Percentiles rank a stretch among this genome's conserved stretches.
These are phyloP conservation scores for Sterna hirundo DNA, from an alignment of 2,113 vertebrate genomes.

Conservation along the genomic window DNA sequence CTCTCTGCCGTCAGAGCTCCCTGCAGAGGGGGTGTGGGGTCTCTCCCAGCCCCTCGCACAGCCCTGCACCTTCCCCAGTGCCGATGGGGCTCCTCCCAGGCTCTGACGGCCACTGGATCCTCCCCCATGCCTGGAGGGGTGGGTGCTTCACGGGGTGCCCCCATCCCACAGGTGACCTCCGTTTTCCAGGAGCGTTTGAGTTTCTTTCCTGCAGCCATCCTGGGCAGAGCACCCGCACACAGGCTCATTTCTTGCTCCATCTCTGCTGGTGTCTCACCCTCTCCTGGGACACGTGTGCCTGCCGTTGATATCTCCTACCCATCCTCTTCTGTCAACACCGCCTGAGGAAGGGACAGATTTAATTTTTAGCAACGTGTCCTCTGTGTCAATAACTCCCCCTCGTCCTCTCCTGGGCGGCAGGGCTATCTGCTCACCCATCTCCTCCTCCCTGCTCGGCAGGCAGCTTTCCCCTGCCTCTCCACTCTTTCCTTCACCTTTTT, in stretches of 20 bases:
- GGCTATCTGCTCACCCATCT: conserved; percentile 15
- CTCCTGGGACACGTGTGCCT: conserved; percentile 31
- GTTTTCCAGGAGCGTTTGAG: not conserved
- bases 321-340: conserved; percentile 60
- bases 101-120: not conserved
- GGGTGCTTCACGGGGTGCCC: not conserved
- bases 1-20: not conserved
- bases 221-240: not conserved
- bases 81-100: accelerated
- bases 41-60: accelerated
- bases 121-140: accelerated
- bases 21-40: not conserved
- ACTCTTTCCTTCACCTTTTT: not conserved
- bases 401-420: not conserved
- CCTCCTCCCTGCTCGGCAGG: not conserved
- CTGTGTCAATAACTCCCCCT: conserved; percentile 47
- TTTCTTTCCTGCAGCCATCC: not conserved
- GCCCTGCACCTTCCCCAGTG: not conserved
- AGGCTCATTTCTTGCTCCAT: not conserved
- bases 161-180: not conserved
- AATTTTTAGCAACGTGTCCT: conserved; percentile 46
- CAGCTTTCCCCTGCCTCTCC: not conserved
- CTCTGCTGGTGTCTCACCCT: not conserved
- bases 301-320: conserved; percentile 35
- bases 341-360: conserved; percentile 54